phyloP scores from a whole-genome alignment of 1,140 invertebrate genomes.

The Planococcus citri region DNA sequence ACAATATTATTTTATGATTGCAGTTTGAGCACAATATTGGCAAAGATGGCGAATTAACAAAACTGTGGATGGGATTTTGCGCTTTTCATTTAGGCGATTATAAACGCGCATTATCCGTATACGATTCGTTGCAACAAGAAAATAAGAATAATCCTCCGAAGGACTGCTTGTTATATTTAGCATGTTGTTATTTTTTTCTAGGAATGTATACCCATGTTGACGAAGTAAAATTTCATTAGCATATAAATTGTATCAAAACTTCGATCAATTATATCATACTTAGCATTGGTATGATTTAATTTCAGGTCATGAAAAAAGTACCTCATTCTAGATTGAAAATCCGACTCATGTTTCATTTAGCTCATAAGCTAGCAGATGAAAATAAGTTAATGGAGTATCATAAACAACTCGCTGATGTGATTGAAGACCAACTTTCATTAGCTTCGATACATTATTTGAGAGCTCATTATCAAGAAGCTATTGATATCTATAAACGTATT shows the following conservation, averaged over 20 bases:
- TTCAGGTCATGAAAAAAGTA: constrained; percentile 42
- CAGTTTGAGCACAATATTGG: constrained; percentile 35
- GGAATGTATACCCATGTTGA: constrained; percentile 63
- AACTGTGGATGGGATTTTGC: constrained; percentile 87
- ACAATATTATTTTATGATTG: not conserved
- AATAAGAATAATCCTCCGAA: constrained; percentile 35
- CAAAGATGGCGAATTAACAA: constrained; percentile 40
- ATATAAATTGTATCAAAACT: not conserved
- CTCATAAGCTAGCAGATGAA: constrained; percentile 86
- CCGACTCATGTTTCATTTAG: constrained; percentile 79
- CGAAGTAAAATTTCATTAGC: constrained; percentile 31
- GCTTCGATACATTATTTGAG: constrained; percentile 93
- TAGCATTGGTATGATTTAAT: not conserved
- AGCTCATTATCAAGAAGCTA: constrained; percentile 95
- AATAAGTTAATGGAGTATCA: constrained; percentile 67
- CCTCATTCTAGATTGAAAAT: constrained; percentile 54
- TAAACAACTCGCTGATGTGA: constrained; percentile 68
- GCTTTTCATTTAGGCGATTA: constrained; percentile 92
- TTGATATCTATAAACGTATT: constrained; percentile 95
- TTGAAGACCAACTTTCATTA: constrained; percentile 89
- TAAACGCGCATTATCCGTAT: constrained; percentile 66
- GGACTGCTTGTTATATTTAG: constrained; percentile 62
- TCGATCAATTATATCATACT: no score
- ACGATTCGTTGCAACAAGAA: constrained; percentile 38
- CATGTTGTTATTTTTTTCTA: constrained; percentile 90